Conservation (phyloP, 2,888 invertebrate species). For the Caenorhabditis sinica region DNA sequence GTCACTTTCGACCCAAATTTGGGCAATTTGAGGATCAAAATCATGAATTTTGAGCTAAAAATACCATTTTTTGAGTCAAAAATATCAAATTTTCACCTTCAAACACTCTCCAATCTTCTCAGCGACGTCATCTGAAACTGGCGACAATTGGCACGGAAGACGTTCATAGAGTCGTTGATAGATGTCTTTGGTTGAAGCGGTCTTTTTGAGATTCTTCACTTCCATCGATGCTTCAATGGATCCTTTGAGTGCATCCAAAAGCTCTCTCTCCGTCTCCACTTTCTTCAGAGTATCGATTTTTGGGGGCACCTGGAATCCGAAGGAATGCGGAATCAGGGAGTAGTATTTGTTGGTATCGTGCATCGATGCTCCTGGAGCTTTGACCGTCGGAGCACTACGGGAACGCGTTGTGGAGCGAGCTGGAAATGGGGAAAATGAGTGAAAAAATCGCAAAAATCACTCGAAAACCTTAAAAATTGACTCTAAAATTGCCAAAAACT, state of each 20-base stretch:
- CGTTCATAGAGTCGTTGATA: constrained; percentile 60
- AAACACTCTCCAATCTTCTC: constrained; percentile 51
- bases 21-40: no score
- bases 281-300: constrained; percentile 49
- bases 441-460: no score
- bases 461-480: no score
- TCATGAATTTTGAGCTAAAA: no score
- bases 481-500: no score
- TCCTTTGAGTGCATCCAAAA: constrained; percentile 60
- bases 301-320: constrained; percentile 61
- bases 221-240: constrained; percentile 58
- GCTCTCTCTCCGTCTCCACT: constrained; percentile 53
- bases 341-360: constrained; percentile 63
- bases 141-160: constrained; percentile 53
- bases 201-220: constrained; percentile 41
- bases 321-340: constrained; percentile 63
- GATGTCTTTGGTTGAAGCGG: constrained; percentile 46
- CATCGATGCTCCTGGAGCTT: background rate
- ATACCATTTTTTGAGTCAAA: no score
- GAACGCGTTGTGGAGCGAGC: constrained; percentile 39
- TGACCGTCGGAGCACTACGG: constrained; percentile 1
- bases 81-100: no score
- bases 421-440: background rate
- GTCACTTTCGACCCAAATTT: no score
- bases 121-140: constrained; percentile 30